Evolutionary conservation across 1,140 invertebrate genomes (phyloP).

Genomic region (Cardiocondyla obscurior): DNA sequence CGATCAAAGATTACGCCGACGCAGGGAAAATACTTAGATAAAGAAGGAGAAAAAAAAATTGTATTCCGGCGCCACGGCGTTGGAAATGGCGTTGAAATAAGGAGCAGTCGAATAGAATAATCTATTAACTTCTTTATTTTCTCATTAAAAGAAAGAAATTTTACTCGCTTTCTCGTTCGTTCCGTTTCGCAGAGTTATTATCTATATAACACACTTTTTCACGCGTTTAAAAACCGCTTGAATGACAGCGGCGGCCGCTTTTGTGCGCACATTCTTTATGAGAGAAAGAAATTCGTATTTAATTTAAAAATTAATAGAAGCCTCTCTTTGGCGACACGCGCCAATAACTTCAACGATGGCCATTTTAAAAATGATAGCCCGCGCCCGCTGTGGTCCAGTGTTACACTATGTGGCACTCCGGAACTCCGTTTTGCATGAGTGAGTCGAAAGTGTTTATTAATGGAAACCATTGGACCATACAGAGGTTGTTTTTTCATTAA

Average conservation of each 20-base stretch:
- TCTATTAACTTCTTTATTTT: slow-evolving; percentile 47
- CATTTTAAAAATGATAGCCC: slow-evolving; percentile 31
- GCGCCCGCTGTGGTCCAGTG: not conserved
- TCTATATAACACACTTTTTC: not conserved
- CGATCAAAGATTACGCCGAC: slow-evolving; percentile 13
- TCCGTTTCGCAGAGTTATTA: slow-evolving; percentile 8
- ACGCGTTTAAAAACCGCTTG: not conserved
- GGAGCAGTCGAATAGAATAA: slow-evolving; percentile 29
- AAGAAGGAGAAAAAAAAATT: slow-evolving; percentile 30
- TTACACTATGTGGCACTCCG: slow-evolving; percentile 7
- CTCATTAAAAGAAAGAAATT: too few relatives aligned
- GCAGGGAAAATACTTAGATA: slow-evolving; percentile 25
- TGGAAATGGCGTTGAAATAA: slow-evolving; percentile 47
- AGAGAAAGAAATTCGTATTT: slow-evolving; percentile 19
- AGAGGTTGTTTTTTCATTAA: slow-evolving; percentile 41
- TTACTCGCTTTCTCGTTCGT: slow-evolving; percentile 34
- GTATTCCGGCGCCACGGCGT: slow-evolving; percentile 25
- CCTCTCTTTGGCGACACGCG: slow-evolving; percentile 30
- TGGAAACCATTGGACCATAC: slow-evolving; percentile 22
- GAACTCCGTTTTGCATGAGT: slow-evolving; percentile 20
- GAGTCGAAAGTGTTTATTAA: slow-evolving; percentile 53
- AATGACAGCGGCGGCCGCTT: not conserved
- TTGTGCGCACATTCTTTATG: not conserved
- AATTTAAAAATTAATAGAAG: slow-evolving; percentile 52
- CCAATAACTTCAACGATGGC: slow-evolving; percentile 14